Conservation (phyloP, 2,888 invertebrate species). For the Neocrepidodera transversa region DNA sequence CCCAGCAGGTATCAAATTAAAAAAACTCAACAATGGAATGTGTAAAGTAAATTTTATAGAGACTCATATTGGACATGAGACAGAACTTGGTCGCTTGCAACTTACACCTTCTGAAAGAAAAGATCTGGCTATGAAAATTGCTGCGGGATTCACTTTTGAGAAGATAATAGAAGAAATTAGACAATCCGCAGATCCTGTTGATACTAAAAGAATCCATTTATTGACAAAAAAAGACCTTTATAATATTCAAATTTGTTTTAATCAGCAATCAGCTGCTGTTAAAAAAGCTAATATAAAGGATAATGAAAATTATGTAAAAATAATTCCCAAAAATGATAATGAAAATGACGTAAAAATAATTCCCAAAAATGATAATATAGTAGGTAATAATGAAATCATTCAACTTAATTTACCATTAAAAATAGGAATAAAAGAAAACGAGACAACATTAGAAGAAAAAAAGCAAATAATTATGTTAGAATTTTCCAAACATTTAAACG, state of each 20-base stretch:
- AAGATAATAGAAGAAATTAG: slow-evolving; percentile 27
- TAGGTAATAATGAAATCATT: too few relatives aligned
- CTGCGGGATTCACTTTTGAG: slow-evolving; percentile 25
- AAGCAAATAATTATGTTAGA: background rate
- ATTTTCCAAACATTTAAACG: background rate
- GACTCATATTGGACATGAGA: slow-evolving; percentile 22
- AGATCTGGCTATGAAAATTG: slow-evolving; percentile 30
- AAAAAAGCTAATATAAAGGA: background rate
- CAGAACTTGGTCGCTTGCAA: slow-evolving; percentile 23
- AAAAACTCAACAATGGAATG: background rate
- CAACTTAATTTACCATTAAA: too few relatives aligned
- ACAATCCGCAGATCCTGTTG: background rate
- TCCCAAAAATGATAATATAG: too few relatives aligned
- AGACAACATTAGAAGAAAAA: background rate
- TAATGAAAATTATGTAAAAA: too few relatives aligned
- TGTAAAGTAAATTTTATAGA: slow-evolving; percentile 5
- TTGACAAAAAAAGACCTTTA: slow-evolving; percentile 24
- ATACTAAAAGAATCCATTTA: slow-evolving; percentile 26
- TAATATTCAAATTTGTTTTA: slow-evolving; percentile 26
- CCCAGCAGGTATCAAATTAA: slow-evolving; percentile 20
- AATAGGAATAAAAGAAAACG: too few relatives aligned
- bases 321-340: too few relatives aligned
- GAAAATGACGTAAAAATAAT: too few relatives aligned
- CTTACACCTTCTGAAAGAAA: slow-evolving; percentile 22
- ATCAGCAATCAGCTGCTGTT: background rate